Evolutionary conservation across 2,888 invertebrate species (phyloP).

Genomic region (Ommatoiulus sabulosus): DNA sequence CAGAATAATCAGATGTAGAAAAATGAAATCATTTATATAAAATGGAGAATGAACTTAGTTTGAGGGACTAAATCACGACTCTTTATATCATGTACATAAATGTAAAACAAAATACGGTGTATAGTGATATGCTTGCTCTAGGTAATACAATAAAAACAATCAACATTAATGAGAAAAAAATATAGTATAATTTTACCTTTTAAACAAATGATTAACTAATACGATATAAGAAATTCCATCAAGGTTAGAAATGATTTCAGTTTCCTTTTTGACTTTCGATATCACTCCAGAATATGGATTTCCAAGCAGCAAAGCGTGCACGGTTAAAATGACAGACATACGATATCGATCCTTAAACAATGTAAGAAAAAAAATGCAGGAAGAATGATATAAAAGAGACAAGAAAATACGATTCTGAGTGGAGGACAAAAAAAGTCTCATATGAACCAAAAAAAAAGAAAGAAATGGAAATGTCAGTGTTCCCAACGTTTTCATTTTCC

Average conservation of each 20-base stretch:
- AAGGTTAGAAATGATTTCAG: not conserved
- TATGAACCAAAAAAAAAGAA: slow-evolving; percentile 31
- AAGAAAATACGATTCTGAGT: slow-evolving; percentile 45
- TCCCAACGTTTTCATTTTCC: slow-evolving; percentile 46
- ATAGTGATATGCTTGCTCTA: too few relatives aligned
- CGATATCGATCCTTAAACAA: slow-evolving; percentile 49
- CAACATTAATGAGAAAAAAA: too few relatives aligned
- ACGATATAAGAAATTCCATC: not conserved
- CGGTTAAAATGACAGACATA: slow-evolving; percentile 49
- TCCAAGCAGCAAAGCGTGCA: slow-evolving; percentile 25
- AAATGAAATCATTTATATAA: too few relatives aligned
- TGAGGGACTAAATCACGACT: too few relatives aligned
- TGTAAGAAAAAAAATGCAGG: slow-evolving; percentile 41
- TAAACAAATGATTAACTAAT: not conserved
- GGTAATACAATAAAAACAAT: too few relatives aligned
- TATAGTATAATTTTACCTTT: not conserved
- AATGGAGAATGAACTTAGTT: too few relatives aligned
- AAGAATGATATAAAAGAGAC: slow-evolving; percentile 37
- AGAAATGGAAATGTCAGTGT: slow-evolving; percentile 49
- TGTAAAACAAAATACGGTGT: too few relatives aligned
- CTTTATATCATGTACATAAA: too few relatives aligned
- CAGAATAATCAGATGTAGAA: too few relatives aligned
- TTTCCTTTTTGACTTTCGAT: slow-evolving; percentile 21
- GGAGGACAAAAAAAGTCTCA: slow-evolving; percentile 19
- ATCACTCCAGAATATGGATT: slow-evolving; percentile 23